phyloP scores from a whole-genome alignment of 2,797 vertebrate species.

The Gymnoscopelus microlampas region DNA sequence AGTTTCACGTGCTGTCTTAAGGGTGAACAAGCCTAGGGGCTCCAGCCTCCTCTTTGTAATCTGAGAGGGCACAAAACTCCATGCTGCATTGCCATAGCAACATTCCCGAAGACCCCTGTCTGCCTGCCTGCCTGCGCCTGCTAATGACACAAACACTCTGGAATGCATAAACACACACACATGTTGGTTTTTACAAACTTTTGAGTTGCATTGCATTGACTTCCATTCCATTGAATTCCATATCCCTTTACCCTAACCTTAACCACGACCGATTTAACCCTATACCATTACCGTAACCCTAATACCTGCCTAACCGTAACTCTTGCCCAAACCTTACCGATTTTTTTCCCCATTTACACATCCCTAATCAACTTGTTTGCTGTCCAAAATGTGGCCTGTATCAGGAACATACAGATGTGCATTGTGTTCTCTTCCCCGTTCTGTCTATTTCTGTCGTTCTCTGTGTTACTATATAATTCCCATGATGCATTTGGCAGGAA shows the following conservation, averaged over 20 bases:
- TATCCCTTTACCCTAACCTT: too few relatives aligned
- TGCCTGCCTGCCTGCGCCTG: conserved; percentile 19
- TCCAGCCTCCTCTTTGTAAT: conserved; percentile 31
- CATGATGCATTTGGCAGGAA: too few relatives aligned
- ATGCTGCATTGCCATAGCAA: conserved; percentile 43
- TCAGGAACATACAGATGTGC: neutral
- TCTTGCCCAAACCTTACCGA: too few relatives aligned
- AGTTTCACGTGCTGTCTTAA: neutral
- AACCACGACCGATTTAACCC: too few relatives aligned
- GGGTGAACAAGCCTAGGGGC: conserved; percentile 2
- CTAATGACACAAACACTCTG: conserved; percentile 8
- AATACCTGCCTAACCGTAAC: too few relatives aligned
- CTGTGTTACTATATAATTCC: too few relatives aligned
- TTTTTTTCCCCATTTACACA: too few relatives aligned
- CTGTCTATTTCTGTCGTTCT: neutral
- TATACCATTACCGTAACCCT: too few relatives aligned
- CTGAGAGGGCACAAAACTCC: conserved; percentile 33
- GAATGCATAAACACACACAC: conserved; percentile 9
- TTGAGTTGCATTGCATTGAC: too few relatives aligned
- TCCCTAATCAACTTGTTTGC: too few relatives aligned
- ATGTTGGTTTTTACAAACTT: neutral
- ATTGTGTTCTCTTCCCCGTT: conserved; percentile 5
- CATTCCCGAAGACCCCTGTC: conserved; percentile 18
- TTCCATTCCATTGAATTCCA: too few relatives aligned
- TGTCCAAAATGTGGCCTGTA: too few relatives aligned